These are phyloP conservation scores for Horisme vitalbata DNA, from an alignment of 2,888 invertebrate species.

Conservation along the genomic window DNA sequence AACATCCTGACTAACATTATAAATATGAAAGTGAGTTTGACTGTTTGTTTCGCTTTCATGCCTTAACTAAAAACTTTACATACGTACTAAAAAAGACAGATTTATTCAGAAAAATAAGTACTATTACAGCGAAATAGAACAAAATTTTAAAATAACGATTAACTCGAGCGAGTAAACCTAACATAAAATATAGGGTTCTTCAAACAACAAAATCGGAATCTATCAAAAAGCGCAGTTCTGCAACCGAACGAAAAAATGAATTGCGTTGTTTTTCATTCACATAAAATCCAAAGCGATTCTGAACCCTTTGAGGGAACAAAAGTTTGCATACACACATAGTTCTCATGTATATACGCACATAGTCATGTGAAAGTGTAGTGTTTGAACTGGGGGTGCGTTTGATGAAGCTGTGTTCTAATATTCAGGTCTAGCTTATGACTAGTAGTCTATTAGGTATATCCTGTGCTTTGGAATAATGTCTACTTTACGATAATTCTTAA, in stretches of 20 bases:
- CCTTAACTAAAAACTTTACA: too few relatives aligned
- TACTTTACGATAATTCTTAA: too few relatives aligned
- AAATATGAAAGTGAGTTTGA: too few relatives aligned
- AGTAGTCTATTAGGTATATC: neutral
- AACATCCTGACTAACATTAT: too few relatives aligned
- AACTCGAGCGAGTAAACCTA: too few relatives aligned
- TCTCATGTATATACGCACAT: neutral
- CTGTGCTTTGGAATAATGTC: conserved; percentile 25
- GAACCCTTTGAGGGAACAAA: conserved; percentile 25
- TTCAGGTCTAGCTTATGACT: conserved; percentile 20
- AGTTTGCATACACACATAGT: conserved; percentile 14
- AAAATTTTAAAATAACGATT: too few relatives aligned
- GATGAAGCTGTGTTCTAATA: conserved; percentile 31
- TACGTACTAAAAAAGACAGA: too few relatives aligned
- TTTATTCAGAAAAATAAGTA: too few relatives aligned
- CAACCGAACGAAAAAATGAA: conserved; percentile 18
- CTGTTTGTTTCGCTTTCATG: too few relatives aligned
- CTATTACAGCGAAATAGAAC: too few relatives aligned
- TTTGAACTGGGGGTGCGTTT: conserved; percentile 31
- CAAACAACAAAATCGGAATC: neutral
- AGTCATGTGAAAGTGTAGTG: too few relatives aligned
- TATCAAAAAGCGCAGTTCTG: neutral
- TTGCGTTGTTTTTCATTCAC: conserved; percentile 21
- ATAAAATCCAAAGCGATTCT: conserved; percentile 23
- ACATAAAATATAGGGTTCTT: too few relatives aligned